Conservation (phyloP, 2,888 invertebrate genomes). For the Pammene fasciana region DNA sequence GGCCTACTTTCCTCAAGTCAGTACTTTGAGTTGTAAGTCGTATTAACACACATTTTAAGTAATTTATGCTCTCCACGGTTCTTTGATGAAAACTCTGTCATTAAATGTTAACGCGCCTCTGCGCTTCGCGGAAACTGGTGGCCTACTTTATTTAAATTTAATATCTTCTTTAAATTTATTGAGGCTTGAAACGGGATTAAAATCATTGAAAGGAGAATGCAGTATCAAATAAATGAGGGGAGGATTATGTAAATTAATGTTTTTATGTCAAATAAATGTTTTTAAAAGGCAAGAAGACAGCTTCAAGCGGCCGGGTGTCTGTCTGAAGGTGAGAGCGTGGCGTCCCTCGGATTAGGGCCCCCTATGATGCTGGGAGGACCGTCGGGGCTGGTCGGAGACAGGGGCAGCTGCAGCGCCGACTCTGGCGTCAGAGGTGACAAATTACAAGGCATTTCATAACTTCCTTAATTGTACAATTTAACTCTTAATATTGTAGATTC, state of each 20-base stretch:
- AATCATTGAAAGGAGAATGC: conserved; percentile 42
- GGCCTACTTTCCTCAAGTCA: conserved; percentile 5
- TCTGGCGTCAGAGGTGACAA: conserved; percentile 88
- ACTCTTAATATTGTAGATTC: conserved; percentile 16
- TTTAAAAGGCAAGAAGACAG: conserved; percentile 87
- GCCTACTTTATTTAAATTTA: conserved; percentile 56
- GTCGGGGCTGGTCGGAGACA: conserved; percentile 83
- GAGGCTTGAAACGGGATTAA: conserved; percentile 58
- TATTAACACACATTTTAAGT: conserved; percentile 25
- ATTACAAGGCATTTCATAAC: conserved; percentile 13
- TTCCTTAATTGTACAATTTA: conserved; percentile 18
- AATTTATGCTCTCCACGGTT: conserved; percentile 13
- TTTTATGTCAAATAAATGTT: conserved; percentile 13
- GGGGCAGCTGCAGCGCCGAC: conserved; percentile 94
- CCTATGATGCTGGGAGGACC: conserved; percentile 84
- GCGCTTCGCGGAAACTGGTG: conserved; percentile 50
- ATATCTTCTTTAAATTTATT: conserved; percentile 66
- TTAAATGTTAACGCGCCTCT: conserved; percentile 49
- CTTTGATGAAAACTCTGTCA: conserved; percentile 36
- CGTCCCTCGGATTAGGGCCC: conserved; percentile 87
- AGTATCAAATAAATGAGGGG: conserved; percentile 10
- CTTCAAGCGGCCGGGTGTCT: conserved; percentile 90
- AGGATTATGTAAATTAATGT: conserved; percentile 9
- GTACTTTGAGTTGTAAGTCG: conserved; percentile 15
- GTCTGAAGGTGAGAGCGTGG: conserved; percentile 92